Conservation (phyloP, 2,113 vertebrate genomes). For the Callospermophilus lateralis region DNA sequence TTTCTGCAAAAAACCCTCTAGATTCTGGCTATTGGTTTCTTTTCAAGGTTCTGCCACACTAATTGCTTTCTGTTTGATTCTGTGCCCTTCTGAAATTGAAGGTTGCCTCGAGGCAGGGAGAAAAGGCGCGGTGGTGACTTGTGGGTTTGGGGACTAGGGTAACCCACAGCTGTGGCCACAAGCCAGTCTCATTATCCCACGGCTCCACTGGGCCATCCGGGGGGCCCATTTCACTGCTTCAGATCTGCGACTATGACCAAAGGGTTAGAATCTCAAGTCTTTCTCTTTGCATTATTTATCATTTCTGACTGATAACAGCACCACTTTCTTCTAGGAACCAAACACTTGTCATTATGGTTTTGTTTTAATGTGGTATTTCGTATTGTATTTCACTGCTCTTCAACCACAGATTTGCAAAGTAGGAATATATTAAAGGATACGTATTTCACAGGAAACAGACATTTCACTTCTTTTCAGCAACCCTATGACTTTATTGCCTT, state of each 20-base stretch:
- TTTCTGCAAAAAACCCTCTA: slow-evolving; percentile 57
- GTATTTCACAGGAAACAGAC: slow-evolving; percentile 55
- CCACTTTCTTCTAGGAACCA: slow-evolving; percentile 66
- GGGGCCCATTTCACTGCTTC: slow-evolving; percentile 33
- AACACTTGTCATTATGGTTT: slow-evolving; percentile 69
- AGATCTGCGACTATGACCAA: slow-evolving; percentile 46
- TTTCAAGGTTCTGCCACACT: slow-evolving; percentile 79
- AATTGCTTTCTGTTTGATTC: slow-evolving; percentile 84
- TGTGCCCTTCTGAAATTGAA: slow-evolving; percentile 79
- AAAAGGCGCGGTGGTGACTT: slow-evolving; percentile 59
- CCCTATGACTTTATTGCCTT: background rate
- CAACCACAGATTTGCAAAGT: slow-evolving; percentile 71
- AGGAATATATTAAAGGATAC: slow-evolving; percentile 10
- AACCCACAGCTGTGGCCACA: slow-evolving; percentile 51
- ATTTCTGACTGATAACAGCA: slow-evolving; percentile 78
- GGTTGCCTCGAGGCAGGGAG: slow-evolving; percentile 67
- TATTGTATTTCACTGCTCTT: slow-evolving; percentile 65
- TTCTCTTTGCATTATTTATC: slow-evolving; percentile 67
- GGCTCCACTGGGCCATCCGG: slow-evolving; percentile 22
- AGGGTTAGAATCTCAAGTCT: slow-evolving; percentile 22
- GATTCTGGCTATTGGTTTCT: slow-evolving; percentile 72
- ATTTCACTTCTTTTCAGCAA: slow-evolving; percentile 44
- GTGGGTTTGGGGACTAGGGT: slow-evolving; percentile 64
- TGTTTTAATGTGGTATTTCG: slow-evolving; percentile 73
- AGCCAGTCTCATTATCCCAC: slow-evolving; percentile 68